A percentile compares a stretch with the other conserved stretches of the same genome.
Conservation (phyloP, 30 jellyfish, hydroid and myxozoan species). For the Chrysaora quinquecirrha region DNA sequence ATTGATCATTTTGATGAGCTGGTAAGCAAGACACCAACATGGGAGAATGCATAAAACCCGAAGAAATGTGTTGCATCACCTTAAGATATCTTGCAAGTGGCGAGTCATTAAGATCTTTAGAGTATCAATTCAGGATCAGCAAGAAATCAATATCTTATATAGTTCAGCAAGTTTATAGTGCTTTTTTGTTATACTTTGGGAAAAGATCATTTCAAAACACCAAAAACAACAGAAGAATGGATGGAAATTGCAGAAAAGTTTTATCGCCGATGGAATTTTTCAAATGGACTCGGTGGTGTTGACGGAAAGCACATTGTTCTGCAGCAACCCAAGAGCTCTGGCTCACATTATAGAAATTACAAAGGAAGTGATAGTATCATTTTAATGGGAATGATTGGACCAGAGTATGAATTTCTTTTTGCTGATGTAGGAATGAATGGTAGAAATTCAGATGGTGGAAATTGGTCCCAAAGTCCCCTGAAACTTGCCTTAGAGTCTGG, state of each 20-base stretch:
- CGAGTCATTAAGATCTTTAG: not conserved
- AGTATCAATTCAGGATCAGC: not conserved
- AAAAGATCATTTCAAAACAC: not conserved
- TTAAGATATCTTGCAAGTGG: not conserved
- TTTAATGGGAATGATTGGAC: not conserved
- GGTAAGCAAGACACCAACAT: not conserved
- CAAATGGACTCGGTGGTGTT: not conserved
- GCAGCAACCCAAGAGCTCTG: conserved; percentile 1
- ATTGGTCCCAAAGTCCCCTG: not conserved
- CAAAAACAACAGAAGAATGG: not conserved
- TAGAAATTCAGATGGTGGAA: not conserved
- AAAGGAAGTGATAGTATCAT: not conserved
- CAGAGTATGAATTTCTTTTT: not conserved
- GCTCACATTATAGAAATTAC: not conserved
- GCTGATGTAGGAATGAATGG: not conserved
- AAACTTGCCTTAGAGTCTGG: not conserved
- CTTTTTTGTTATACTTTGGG: not conserved
- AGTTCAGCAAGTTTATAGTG: not conserved
- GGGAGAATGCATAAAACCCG: not conserved
- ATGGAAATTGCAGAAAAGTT: not conserved
- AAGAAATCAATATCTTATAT: not conserved
- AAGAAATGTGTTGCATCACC: not conserved
- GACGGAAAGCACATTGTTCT: not conserved
- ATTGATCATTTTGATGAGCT: not conserved
- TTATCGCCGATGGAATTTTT: not conserved